These are phyloP conservation scores for Leptura quadrifasciata DNA, from an alignment of 2,888 invertebrate genomes.

Conservation along the genomic window DNA sequence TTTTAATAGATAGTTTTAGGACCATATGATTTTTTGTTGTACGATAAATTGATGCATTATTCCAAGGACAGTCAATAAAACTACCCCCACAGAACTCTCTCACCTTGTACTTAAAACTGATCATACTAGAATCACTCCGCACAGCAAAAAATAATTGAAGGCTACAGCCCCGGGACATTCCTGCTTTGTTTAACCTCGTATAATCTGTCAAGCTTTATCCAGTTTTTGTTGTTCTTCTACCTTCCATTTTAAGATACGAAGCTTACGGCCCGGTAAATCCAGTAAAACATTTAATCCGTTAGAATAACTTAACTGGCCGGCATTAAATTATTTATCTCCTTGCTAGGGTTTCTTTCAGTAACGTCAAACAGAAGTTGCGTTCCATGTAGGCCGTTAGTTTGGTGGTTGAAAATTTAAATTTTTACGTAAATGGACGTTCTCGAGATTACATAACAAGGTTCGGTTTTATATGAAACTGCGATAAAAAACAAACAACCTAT, in stretches of 20 bases:
- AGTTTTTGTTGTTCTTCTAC: constrained; percentile 15
- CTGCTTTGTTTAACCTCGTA: constrained; percentile 7
- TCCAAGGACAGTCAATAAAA: too few relatives aligned
- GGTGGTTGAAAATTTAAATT: neutral
- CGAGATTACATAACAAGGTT: too few relatives aligned
- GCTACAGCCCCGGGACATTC: neutral
- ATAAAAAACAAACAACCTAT: too few relatives aligned
- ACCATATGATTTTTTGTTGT: too few relatives aligned
- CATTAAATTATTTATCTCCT: constrained; percentile 4
- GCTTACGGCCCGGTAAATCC: constrained; percentile 9
- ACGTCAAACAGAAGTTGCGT: neutral
- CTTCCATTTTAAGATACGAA: constrained; percentile 6
- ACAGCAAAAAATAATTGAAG: neutral
- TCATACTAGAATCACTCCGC: neutral
- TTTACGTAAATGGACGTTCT: neutral
- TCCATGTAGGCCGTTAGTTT: neutral
- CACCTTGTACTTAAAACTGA: neutral
- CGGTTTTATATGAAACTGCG: too few relatives aligned
- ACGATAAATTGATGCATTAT: too few relatives aligned
- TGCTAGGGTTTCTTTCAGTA: neutral
- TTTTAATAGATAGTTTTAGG: too few relatives aligned
- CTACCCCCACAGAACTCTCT: neutral
- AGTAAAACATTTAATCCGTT: constrained; percentile 13
- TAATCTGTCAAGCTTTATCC: constrained; percentile 6
- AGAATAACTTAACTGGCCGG: constrained; percentile 21